These are phyloP conservation scores for Perca fluviatilis DNA, from an alignment of 2,113 vertebrate species.

Conservation along the genomic window DNA sequence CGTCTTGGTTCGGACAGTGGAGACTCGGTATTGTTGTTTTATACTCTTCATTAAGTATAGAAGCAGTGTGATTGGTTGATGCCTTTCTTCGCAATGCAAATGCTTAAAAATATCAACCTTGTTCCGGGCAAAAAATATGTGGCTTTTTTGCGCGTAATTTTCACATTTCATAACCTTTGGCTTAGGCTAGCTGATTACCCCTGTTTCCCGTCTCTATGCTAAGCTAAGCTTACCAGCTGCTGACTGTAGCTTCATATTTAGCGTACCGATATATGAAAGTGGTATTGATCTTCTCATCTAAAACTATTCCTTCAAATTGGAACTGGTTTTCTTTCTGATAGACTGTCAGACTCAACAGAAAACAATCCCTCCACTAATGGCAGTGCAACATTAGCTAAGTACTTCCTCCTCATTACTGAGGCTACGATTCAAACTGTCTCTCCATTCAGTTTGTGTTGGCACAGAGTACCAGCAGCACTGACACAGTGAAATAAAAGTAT, in stretches of 20 bases:
- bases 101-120: no score
- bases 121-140: no score
- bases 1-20: no score
- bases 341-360: neutral
- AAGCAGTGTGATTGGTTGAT: no score
- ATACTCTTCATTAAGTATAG: no score
- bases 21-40: no score
- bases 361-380: neutral
- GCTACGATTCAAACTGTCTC: constrained; percentile 40
- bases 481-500: constrained; percentile 34
- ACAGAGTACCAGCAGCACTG: neutral
- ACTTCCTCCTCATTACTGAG: constrained; percentile 46
- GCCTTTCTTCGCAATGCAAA: no score
- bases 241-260: neutral
- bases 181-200: neutral
- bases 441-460: constrained; percentile 56
- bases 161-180: no score
- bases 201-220: neutral
- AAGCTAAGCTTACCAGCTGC: neutral
- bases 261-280: neutral
- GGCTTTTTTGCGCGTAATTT: no score
- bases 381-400: constrained; percentile 41
- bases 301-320: neutral
- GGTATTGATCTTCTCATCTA: neutral
- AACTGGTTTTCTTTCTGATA: neutral